These are phyloP conservation scores for Nomia melanderi DNA, from an alignment of 1,140 invertebrate species.

Conservation along the genomic window DNA sequence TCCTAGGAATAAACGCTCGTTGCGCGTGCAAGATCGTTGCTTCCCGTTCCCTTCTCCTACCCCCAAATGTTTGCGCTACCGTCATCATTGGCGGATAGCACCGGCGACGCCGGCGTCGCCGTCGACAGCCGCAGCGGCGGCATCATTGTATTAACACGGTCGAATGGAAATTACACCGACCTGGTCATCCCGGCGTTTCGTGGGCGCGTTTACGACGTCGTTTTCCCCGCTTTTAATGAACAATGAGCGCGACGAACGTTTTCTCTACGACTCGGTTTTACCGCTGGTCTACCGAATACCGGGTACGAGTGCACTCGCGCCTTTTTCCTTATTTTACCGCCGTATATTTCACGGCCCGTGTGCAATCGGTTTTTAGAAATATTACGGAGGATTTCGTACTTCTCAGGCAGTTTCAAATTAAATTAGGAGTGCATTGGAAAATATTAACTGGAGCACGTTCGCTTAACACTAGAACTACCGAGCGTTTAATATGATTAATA, in stretches of 20 bases:
- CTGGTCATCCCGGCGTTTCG: constrained; percentile 58
- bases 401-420: too few species aligned
- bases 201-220: constrained; percentile 72
- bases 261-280: constrained; percentile 13
- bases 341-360: too few species aligned
- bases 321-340: background rate
- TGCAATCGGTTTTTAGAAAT: too few species aligned
- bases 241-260: constrained; percentile 52
- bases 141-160: constrained; percentile 69
- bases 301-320: background rate
- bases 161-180: constrained; percentile 75
- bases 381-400: too few species aligned
- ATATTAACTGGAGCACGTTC: too few species aligned
- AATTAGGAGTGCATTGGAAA: too few species aligned
- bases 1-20: constrained; percentile 64
- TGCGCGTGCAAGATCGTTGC: constrained; percentile 54
- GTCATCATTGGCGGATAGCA: too few species aligned
- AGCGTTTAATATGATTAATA: too few species aligned
- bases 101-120: background rate
- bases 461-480: too few species aligned
- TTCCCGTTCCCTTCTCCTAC: background rate
- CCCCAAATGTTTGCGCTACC: constrained; percentile 16
- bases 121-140: too few species aligned
- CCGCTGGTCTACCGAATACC: constrained; percentile 1
- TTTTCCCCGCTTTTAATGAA: constrained; percentile 71